A percentile compares a stretch with the other conserved stretches of the same genome.
Conservation (phyloP, 1,140 invertebrate genomes). For the Diachasmimorpha longicaudata region DNA sequence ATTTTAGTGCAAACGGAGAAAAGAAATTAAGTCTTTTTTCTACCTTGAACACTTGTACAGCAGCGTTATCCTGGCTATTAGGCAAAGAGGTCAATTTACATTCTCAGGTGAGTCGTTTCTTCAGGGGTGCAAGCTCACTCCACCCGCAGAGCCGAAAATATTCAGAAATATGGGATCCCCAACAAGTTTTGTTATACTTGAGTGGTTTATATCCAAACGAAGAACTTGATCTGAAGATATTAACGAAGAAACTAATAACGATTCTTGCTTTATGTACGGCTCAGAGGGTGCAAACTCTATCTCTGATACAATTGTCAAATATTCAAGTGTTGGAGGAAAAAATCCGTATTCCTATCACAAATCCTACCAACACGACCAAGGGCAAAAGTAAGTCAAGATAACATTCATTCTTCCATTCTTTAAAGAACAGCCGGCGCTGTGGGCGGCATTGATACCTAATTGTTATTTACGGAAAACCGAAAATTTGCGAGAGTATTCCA, state of each 20-base stretch:
- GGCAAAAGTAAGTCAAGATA: neutral
- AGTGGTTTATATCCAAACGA: neutral
- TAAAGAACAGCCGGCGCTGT: neutral
- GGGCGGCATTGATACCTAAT: no score
- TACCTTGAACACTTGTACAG: constrained; percentile 33
- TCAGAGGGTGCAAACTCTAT: constrained; percentile 25
- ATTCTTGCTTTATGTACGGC: constrained; percentile 23
- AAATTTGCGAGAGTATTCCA: no score
- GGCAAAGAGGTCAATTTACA: constrained; percentile 19
- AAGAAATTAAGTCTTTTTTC: constrained; percentile 35
- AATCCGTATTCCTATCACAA: constrained; percentile 19
- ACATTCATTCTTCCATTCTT: constrained; percentile 16
- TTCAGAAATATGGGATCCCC: constrained; percentile 35
- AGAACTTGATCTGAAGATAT: neutral
- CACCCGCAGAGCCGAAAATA: constrained; percentile 37
- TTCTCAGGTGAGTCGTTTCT: constrained; percentile 32
- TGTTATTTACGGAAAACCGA: no score
- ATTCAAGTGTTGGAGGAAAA: neutral
- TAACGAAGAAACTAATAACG: constrained; percentile 19
- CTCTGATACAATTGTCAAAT: constrained; percentile 16
- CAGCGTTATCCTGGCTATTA: constrained; percentile 32
- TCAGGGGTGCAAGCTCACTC: constrained; percentile 35
- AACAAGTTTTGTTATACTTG: constrained; percentile 11
- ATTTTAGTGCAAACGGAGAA: constrained; percentile 23
- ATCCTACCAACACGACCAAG: constrained; percentile 21